Percentiles rank a stretch among this genome's conserved stretches.
Evolutionary conservation across 2,888 invertebrate genomes (phyloP).

Genomic region (Marronus borbonicus): DNA sequence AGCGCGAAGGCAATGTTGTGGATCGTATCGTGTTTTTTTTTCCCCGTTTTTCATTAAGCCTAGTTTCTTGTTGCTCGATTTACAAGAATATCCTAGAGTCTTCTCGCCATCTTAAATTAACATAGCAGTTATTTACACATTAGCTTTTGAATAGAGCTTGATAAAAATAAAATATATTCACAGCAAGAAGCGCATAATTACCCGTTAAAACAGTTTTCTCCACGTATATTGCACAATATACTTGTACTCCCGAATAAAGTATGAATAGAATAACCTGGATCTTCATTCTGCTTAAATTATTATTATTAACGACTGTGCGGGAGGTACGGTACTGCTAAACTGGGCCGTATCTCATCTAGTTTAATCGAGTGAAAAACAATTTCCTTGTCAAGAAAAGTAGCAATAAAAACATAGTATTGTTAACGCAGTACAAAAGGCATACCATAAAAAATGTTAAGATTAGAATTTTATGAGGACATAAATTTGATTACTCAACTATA

Average conservation of each 20-base stretch:
- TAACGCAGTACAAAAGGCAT: too few species aligned
- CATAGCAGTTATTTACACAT: background rate
- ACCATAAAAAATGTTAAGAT: too few species aligned
- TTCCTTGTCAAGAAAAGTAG: too few species aligned
- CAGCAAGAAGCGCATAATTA: background rate
- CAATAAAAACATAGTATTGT: too few species aligned
- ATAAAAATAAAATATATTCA: too few species aligned
- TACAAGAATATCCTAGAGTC: background rate
- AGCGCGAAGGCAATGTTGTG: background rate
- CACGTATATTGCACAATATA: background rate
- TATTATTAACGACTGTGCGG: too few species aligned
- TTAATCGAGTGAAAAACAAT: too few species aligned
- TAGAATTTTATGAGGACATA: too few species aligned
- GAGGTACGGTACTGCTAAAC: too few species aligned
- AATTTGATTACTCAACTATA: too few species aligned
- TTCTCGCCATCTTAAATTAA: background rate
- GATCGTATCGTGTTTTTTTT: background rate
- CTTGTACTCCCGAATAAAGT: background rate
- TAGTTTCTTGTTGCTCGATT: background rate
- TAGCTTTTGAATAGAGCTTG: background rate
- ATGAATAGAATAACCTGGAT: background rate
- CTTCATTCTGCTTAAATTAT: too few species aligned
- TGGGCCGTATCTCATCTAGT: too few species aligned
- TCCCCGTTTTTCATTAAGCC: background rate
- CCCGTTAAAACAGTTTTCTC: background rate